Conservation (phyloP, 2,113 vertebrate species). For the Actenoides hombroni region DNA sequence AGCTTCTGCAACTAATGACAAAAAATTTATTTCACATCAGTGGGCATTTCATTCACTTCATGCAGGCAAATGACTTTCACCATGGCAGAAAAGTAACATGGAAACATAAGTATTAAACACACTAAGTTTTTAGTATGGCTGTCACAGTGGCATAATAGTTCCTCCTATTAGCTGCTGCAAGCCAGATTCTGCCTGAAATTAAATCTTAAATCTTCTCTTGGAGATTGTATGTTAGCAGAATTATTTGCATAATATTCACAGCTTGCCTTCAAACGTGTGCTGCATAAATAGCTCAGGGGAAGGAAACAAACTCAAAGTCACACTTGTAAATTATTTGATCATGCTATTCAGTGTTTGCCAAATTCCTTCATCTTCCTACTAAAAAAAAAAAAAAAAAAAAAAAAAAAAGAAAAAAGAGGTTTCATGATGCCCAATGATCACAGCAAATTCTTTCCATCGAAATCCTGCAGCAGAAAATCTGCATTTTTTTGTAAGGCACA, state of each 20-base stretch:
- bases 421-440: neutral
- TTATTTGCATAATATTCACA: slow-evolving; percentile 26
- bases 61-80: neutral
- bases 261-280: neutral
- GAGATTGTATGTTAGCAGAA: neutral
- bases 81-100: neutral
- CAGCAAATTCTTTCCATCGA: neutral
- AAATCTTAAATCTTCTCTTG: neutral
- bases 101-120: neutral
- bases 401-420: neutral
- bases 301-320: slow-evolving; percentile 21
- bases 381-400: neutral
- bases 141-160: neutral
- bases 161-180: neutral
- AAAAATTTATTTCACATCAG: neutral
- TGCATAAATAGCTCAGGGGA: slow-evolving; percentile 44
- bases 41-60: neutral
- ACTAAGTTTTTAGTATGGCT: neutral
- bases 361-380: neutral
- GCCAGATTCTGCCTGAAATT: slow-evolving; percentile 8
- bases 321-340: slow-evolving; percentile 6
- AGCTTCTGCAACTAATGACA: neutral
- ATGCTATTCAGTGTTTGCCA: slow-evolving; percentile 1
- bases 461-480: neutral
- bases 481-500: neutral